Evolutionary conservation across 2,113 vertebrate genomes (phyloP).

Genomic region (Peromyscus leucopus): DNA sequence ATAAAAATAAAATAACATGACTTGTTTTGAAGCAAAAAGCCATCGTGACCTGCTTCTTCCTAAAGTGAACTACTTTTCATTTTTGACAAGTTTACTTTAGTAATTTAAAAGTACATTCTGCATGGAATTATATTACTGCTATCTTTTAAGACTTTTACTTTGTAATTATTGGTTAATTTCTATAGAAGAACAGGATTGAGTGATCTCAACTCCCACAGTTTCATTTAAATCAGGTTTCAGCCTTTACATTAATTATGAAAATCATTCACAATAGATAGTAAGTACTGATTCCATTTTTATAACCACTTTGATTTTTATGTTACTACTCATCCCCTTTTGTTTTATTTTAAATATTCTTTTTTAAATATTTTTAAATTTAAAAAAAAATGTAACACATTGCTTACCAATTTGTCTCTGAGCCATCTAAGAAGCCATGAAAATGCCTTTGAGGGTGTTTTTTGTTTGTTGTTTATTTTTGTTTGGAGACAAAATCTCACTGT

Average conservation of each 20-base stretch:
- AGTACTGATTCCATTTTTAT: constrained; percentile 26
- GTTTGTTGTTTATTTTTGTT: not conserved
- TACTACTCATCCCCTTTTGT: not conserved
- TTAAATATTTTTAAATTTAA: not conserved
- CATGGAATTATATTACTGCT: not conserved
- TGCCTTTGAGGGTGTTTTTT: not conserved
- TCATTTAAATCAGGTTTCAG: constrained; percentile 12
- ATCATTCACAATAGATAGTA: constrained; percentile 1
- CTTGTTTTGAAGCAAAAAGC: constrained; percentile 9
- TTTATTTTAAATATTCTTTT: not conserved
- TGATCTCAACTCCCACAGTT: not conserved
- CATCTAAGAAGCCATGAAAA: constrained; percentile 33
- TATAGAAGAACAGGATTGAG: constrained; percentile 25
- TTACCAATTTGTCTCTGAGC: not conserved
- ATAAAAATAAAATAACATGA: not conserved
- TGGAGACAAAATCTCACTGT: not conserved
- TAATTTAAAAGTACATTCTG: constrained; percentile 21
- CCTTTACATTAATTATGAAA: constrained; percentile 47
- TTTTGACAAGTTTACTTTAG: constrained; percentile 38
- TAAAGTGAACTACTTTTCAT: constrained; percentile 35
- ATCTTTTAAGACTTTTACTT: constrained; percentile 47
- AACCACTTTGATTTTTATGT: not conserved
- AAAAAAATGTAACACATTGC: not conserved
- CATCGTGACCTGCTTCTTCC: not conserved
- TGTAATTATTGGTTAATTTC: constrained; percentile 14